A percentile compares a stretch with the other conserved stretches of the same genome.
Evolutionary conservation across 2,888 invertebrate genomes (phyloP).

Genomic region (Cotesia congregata): DNA sequence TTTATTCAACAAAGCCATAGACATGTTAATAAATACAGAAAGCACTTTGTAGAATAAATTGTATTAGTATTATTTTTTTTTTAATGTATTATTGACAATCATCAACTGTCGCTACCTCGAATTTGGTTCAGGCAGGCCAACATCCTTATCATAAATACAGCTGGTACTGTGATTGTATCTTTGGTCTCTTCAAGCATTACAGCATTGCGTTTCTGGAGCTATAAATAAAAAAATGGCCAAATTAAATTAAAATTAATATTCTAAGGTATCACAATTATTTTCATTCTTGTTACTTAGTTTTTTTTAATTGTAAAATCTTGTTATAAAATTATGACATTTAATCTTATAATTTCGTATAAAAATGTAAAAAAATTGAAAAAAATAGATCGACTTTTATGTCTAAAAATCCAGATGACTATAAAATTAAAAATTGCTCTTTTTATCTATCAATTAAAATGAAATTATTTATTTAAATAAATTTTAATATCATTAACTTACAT

Average conservation of each 20-base stretch:
- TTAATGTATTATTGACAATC: constrained; percentile 46
- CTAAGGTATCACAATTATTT: too few relatives aligned
- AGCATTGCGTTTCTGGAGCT: constrained; percentile 84
- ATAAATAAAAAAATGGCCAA: neutral
- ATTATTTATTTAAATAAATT: constrained; percentile 47
- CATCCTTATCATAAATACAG: constrained; percentile 87
- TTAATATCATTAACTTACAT: constrained; percentile 71
- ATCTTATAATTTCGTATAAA: neutral
- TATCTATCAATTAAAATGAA: too few relatives aligned
- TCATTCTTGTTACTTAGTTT: too few relatives aligned
- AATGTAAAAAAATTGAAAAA: neutral
- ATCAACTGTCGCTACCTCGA: constrained; percentile 69
- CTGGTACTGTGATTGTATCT: constrained; percentile 90
- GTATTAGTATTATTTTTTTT: constrained; percentile 6
- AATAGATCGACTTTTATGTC: neutral
- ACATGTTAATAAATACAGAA: constrained; percentile 3
- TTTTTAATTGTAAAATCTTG: too few relatives aligned
- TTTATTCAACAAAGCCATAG: neutral
- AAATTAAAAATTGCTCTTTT: too few relatives aligned
- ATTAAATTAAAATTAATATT: neutral
- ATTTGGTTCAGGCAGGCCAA: constrained; percentile 79
- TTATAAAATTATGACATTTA: neutral
- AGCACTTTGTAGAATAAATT: constrained; percentile 30
- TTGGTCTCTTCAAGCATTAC: constrained; percentile 88
- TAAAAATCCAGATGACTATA: too few relatives aligned